Evolutionary conservation across 2,113 vertebrate genomes (phyloP).

Genomic region (Phalacrocorax carbo): DNA sequence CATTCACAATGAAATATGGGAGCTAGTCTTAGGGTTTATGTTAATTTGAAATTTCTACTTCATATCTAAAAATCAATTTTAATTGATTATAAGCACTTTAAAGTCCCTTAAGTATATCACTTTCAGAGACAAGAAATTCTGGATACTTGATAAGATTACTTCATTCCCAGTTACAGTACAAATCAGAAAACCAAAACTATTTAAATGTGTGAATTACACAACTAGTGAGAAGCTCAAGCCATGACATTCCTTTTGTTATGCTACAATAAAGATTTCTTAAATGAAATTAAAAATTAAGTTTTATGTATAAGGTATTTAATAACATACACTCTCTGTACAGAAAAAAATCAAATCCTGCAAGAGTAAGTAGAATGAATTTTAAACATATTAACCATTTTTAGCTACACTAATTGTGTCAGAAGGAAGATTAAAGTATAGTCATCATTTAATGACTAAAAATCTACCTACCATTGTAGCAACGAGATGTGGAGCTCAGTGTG

Average conservation of each 20-base stretch:
- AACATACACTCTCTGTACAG: not conserved
- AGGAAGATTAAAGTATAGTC: not conserved
- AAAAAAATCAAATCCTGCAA: not conserved
- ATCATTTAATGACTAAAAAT: not conserved
- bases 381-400: not conserved
- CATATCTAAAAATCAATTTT: not conserved
- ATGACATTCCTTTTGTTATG: not conserved
- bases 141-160: not conserved
- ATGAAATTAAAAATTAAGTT: not conserved
- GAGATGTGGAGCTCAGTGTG: not conserved
- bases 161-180: not conserved
- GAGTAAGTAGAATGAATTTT: not conserved
- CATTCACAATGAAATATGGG: not conserved
- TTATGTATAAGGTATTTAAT: not conserved
- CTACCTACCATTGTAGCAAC: not conserved
- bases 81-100: not conserved
- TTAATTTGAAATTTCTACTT: not conserved
- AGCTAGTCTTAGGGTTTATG: not conserved
- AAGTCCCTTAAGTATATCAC: not conserved
- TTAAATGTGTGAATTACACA: not conserved
- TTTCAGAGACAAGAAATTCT: not conserved
- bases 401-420: not conserved
- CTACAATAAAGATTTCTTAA: not conserved
- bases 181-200: not conserved
- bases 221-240: not conserved